Evolutionary conservation across 2,113 vertebrate species (phyloP).

Genomic region (Pyxicephalus adspersus): DNA sequence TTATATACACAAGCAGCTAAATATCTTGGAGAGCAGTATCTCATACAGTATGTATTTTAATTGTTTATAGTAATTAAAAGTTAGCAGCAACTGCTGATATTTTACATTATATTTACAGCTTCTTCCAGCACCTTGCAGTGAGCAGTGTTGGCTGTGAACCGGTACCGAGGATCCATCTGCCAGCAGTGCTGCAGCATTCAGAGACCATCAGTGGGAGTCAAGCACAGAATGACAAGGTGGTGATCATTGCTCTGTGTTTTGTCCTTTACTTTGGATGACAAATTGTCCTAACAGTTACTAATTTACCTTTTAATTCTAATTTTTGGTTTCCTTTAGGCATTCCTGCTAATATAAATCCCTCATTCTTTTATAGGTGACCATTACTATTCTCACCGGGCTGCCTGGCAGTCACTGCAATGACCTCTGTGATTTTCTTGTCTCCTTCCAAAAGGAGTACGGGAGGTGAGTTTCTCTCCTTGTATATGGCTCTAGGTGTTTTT

Average conservation of each 20-base stretch:
- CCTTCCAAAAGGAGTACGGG: constrained; percentile 81
- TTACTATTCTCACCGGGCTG: constrained; percentile 86
- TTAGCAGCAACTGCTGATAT: too few relatives aligned
- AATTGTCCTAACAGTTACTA: too few relatives aligned
- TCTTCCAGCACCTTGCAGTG: constrained; percentile 85
- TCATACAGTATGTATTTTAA: too few relatives aligned
- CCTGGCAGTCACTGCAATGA: constrained; percentile 87
- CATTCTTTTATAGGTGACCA: constrained; percentile 73
- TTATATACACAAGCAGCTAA: too few relatives aligned
- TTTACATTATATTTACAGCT: constrained; percentile 68
- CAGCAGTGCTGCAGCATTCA: constrained; percentile 75
- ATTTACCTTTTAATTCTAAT: too few relatives aligned
- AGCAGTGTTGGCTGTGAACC: constrained; percentile 84
- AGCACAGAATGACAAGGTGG: constrained; percentile 79
- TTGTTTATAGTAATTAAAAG: too few relatives aligned
- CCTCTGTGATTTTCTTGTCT: constrained; percentile 82
- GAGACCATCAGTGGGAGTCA: constrained; percentile 63
- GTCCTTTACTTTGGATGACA: too few relatives aligned
- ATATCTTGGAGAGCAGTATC: too few relatives aligned
- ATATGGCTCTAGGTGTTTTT: not conserved
- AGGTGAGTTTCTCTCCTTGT: constrained; percentile 70
- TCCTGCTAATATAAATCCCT: not conserved
- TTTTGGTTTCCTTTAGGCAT: not conserved
- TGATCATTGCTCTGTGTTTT: too few relatives aligned
- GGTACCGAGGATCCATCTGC: constrained; percentile 82